phyloP scores from a whole-genome alignment of 2,888 invertebrate genomes.

The Parnassius smintheus region DNA sequence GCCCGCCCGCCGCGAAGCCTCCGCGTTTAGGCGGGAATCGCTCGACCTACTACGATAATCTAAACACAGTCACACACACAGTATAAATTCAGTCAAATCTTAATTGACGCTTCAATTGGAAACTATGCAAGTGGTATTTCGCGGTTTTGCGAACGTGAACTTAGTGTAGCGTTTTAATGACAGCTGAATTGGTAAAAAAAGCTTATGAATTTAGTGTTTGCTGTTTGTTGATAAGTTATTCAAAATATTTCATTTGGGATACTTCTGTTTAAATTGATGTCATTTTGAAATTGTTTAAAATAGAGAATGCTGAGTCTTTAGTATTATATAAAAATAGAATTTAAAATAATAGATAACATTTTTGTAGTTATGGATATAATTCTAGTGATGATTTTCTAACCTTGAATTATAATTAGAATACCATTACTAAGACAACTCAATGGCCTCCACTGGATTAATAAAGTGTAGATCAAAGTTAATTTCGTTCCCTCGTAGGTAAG shows the following conservation, averaged over 20 bases:
- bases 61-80: neutral
- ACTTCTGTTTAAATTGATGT: no score
- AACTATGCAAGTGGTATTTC: constrained; percentile 21
- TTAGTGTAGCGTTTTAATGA: constrained; percentile 17
- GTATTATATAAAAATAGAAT: no score
- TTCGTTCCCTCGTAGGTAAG: constrained; percentile 37
- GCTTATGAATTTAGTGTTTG: constrained; percentile 4
- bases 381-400: constrained; percentile 13
- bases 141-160: constrained; percentile 10
- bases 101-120: constrained; percentile 25
- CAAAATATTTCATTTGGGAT: no score
- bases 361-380: no score
- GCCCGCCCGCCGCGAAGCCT: constrained; percentile 55
- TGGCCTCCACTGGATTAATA: neutral
- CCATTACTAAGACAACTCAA: neutral
- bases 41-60: constrained; percentile 17
- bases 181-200: constrained; percentile 16
- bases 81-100: constrained; percentile 13
- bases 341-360: no score
- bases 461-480: constrained; percentile 31
- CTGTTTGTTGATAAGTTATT: neutral
- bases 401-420: neutral
- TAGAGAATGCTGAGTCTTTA: no score
- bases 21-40: constrained; percentile 73
- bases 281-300: no score